phyloP scores from a whole-genome alignment of 2,113 vertebrate species.

The Rhombomys opimus region DNA sequence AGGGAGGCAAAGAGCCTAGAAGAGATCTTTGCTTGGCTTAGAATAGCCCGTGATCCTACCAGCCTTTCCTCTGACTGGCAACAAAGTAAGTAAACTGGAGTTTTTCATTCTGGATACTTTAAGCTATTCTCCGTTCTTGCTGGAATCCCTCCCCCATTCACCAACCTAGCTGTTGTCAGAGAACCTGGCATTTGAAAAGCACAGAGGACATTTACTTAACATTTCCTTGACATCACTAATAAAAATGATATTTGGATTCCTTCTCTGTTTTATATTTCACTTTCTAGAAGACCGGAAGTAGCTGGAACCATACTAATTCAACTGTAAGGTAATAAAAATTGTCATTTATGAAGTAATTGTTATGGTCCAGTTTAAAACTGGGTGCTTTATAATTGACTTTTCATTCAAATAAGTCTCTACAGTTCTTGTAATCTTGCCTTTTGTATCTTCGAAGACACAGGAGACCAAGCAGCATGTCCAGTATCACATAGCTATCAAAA shows the following conservation, averaged over 20 bases:
- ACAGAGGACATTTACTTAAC: not conserved
- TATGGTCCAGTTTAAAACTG: not conserved
- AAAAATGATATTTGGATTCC: conserved; percentile 51
- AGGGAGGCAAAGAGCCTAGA: not conserved
- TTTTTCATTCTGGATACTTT: not conserved
- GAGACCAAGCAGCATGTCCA: not conserved
- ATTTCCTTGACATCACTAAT: conserved; percentile 21
- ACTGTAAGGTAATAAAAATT: conserved; percentile 27
- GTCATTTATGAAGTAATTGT: not conserved
- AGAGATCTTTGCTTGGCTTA: not conserved
- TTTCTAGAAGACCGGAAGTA: conserved; percentile 33
- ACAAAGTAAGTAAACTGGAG: not conserved
- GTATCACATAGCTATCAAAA: not conserved
- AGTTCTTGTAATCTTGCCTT: not conserved
- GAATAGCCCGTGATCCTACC: not conserved
- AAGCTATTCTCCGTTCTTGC: not conserved
- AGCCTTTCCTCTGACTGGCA: not conserved
- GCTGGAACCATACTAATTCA: not conserved
- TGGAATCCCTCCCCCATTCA: not conserved
- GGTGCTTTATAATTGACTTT: not conserved
- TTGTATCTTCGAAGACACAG: not conserved
- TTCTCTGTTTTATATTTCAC: conserved; percentile 3
- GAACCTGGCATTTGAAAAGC: conserved; percentile 28
- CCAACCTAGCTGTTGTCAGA: not conserved
- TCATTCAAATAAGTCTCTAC: not conserved